These are phyloP conservation scores for Delphinapterus leucas DNA, from an alignment of 2,113 vertebrate species.

Conservation along the genomic window DNA sequence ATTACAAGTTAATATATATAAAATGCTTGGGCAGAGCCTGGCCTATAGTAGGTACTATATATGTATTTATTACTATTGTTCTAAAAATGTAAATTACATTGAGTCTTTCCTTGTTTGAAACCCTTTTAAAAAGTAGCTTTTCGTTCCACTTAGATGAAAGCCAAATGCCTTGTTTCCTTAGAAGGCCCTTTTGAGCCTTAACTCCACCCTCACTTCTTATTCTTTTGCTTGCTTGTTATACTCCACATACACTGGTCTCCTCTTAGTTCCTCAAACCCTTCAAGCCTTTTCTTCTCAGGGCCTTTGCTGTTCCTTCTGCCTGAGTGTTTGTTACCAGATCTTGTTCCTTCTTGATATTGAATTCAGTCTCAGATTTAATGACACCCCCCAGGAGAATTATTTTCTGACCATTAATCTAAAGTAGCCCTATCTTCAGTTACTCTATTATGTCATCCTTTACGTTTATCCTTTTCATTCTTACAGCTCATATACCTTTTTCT, in stretches of 20 bases:
- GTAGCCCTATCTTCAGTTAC: background rate
- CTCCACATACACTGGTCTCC: background rate
- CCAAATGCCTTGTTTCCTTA: background rate
- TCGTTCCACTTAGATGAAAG: background rate
- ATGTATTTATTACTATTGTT: background rate
- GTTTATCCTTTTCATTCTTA: background rate
- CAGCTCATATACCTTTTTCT: background rate
- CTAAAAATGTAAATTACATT: background rate
- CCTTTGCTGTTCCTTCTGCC: background rate
- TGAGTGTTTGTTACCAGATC: background rate
- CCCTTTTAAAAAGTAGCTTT: background rate
- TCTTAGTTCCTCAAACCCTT: background rate
- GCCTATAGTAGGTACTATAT: background rate
- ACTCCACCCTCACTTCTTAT: background rate
- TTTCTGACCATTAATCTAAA: background rate
- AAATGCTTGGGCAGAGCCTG: background rate
- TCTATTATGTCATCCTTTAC: background rate
- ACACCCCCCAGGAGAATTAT: background rate
- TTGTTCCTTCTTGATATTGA: background rate
- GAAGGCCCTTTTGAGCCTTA: background rate
- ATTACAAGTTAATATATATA: background rate
- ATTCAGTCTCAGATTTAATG: background rate
- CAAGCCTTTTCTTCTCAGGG: background rate
- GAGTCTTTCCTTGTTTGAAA: background rate
- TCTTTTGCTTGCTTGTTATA: background rate